Percentiles rank a stretch among this genome's conserved stretches.
phyloP scores from a whole-genome alignment of 2,888 invertebrate species.

The Zygaena filipendulae region DNA sequence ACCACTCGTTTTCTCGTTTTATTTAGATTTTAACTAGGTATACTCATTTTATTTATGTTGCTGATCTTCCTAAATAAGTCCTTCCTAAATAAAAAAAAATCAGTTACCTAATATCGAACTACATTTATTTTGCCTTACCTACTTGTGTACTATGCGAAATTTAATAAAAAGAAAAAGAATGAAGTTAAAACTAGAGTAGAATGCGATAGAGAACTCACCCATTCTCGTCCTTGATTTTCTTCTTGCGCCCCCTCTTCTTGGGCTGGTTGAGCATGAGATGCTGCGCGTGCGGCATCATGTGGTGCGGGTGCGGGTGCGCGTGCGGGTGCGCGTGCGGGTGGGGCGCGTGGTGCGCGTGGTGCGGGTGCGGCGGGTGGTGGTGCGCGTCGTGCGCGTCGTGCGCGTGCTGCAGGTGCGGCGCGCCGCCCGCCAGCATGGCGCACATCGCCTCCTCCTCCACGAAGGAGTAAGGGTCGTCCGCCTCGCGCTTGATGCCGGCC shows the following conservation, averaged over 20 bases:
- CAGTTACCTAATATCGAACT: too few relatives aligned
- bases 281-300: slow-evolving; percentile 46
- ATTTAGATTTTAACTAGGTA: too few relatives aligned
- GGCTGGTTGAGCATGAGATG: slow-evolving; percentile 69
- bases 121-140: too few relatives aligned
- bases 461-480: slow-evolving; percentile 86
- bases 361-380: slow-evolving; percentile 40
- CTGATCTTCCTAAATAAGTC: too few relatives aligned
- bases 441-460: slow-evolving; percentile 81
- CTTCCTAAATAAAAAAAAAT: too few relatives aligned
- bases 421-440: slow-evolving; percentile 58
- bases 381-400: slow-evolving; percentile 38
- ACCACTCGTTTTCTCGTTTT: too few relatives aligned
- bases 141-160: too few relatives aligned
- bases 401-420: slow-evolving; percentile 28
- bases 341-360: slow-evolving; percentile 25
- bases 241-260: slow-evolving; percentile 88
- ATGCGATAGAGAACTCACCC: too few relatives aligned
- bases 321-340: slow-evolving; percentile 46
- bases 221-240: slow-evolving; percentile 78
- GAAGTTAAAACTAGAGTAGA: too few relatives aligned
- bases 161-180: too few relatives aligned
- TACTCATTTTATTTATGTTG: too few relatives aligned
- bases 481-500: slow-evolving; percentile 69
- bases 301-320: slow-evolving; percentile 27